Conservation (phyloP, 2,888 invertebrate species). For the Drosophila neutralis region DNA sequence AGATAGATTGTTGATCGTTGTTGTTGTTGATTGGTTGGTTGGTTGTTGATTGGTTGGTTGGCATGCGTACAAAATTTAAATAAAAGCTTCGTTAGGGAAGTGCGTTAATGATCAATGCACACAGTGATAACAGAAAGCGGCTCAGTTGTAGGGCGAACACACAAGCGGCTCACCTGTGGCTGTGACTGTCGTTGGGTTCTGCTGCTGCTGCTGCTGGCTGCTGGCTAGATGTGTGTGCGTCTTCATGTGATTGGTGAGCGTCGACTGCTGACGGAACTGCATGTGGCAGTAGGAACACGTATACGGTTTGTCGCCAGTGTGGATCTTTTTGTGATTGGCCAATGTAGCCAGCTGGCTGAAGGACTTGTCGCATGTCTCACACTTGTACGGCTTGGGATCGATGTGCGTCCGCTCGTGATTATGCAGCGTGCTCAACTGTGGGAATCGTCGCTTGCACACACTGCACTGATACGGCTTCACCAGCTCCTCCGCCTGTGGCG, state of each 20-base stretch:
- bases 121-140: slow-evolving; percentile 81
- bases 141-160: slow-evolving; percentile 83
- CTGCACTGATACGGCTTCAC: slow-evolving; percentile 82
- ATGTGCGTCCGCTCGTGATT: slow-evolving; percentile 83
- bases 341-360: slow-evolving; percentile 82
- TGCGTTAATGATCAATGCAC: slow-evolving; percentile 79
- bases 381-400: slow-evolving; percentile 83
- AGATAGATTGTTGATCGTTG: slow-evolving; percentile 45
- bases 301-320: slow-evolving; percentile 82
- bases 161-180: slow-evolving; percentile 80
- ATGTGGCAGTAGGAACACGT: slow-evolving; percentile 83
- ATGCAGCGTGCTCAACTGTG: slow-evolving; percentile 82
- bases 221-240: slow-evolving; percentile 79
- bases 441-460: slow-evolving; percentile 82
- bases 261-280: slow-evolving; percentile 84
- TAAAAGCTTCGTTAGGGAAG: slow-evolving; percentile 84
- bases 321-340: slow-evolving; percentile 83
- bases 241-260: slow-evolving; percentile 83
- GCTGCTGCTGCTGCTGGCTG: slow-evolving; percentile 64
- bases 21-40: slow-evolving; percentile 47
- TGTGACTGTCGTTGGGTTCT: slow-evolving; percentile 55
- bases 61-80: slow-evolving; percentile 84
- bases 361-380: slow-evolving; percentile 82
- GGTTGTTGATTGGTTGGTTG: slow-evolving; percentile 48
- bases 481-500: slow-evolving; percentile 82